Percentiles rank a stretch among this genome's conserved stretches.
phyloP scores from a whole-genome alignment of 53 echinoderm and acorn worm species.

The Holothuria scabra region DNA sequence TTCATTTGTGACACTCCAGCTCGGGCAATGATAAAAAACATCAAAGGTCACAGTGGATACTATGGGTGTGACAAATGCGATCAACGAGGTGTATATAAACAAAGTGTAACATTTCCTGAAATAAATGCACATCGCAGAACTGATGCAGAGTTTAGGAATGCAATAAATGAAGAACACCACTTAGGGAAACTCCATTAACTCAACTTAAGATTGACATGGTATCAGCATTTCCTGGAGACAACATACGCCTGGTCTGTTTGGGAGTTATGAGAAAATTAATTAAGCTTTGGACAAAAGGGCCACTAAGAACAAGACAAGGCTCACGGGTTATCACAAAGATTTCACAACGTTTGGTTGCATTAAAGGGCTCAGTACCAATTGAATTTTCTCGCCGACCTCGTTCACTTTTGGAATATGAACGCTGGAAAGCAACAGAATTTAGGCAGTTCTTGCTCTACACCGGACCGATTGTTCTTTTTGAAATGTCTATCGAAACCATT shows the following conservation, averaged over 20 bases:
- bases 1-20: slow-evolving; percentile 66
- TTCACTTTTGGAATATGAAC: slow-evolving; percentile 45
- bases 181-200: slow-evolving; percentile 45
- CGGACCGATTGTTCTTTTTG: slow-evolving; percentile 48
- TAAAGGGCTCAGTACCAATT: not conserved
- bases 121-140: slow-evolving; percentile 36
- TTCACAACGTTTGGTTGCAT: slow-evolving; percentile 35
- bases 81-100: slow-evolving; percentile 50
- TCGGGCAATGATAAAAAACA: slow-evolving; percentile 53
- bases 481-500: not conserved
- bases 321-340: slow-evolving; percentile 24
- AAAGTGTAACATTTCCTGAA: slow-evolving; percentile 58
- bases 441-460: slow-evolving; percentile 64
- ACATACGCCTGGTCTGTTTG: slow-evolving; percentile 53
- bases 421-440: slow-evolving; percentile 68
- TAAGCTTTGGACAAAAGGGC: slow-evolving; percentile 60
- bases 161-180: slow-evolving; percentile 50
- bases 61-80: slow-evolving; percentile 60
- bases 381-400: slow-evolving; percentile 55
- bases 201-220: slow-evolving; percentile 58
- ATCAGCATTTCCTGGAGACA: slow-evolving; percentile 60
- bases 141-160: slow-evolving; percentile 45
- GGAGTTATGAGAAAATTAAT: slow-evolving; percentile 59
- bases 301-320: slow-evolving; percentile 8
- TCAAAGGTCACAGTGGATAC: slow-evolving; percentile 59